Conservation (phyloP, 1,140 invertebrate species). For the Oreohelix idahoensis region DNA sequence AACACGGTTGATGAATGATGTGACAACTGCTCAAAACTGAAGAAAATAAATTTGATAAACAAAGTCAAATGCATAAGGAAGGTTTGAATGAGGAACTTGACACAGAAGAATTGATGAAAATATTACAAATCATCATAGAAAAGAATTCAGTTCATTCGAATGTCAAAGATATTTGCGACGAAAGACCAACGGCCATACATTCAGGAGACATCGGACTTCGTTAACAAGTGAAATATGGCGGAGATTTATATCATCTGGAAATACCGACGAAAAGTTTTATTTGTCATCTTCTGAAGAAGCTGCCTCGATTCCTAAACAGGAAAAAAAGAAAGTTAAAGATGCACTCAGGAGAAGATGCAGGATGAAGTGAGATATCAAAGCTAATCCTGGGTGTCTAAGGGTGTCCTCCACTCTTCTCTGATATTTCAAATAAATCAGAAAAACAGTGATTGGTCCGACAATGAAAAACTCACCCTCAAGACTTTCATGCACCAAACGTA, state of each 20-base stretch:
- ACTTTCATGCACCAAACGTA: neutral
- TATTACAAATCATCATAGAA: neutral
- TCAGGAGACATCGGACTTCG: neutral
- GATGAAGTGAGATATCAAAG: too few species aligned
- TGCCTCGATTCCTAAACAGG: neutral
- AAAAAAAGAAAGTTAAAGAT: too few species aligned
- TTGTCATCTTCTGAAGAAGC: neutral
- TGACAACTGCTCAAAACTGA: too few species aligned
- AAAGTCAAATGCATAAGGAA: neutral
- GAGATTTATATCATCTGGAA: neutral
- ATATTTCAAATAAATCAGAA: slow-evolving; percentile 8
- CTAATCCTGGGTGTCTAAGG: too few species aligned
- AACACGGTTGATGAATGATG: neutral
- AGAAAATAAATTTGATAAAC: neutral
- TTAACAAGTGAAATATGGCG: neutral
- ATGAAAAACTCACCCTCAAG: neutral
- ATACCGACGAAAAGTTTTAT: neutral
- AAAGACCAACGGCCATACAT: neutral
- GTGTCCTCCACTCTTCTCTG: neutral
- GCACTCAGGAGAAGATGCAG: too few species aligned
- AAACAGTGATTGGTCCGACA: slow-evolving; percentile 24
- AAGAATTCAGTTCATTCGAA: neutral
- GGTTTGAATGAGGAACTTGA: neutral
- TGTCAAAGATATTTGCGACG: neutral
- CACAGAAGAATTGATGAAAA: slow-evolving; percentile 15